These are phyloP conservation scores for Reticulitermes lucifugus DNA, from an alignment of 2,888 invertebrate genomes.

Conservation along the genomic window DNA sequence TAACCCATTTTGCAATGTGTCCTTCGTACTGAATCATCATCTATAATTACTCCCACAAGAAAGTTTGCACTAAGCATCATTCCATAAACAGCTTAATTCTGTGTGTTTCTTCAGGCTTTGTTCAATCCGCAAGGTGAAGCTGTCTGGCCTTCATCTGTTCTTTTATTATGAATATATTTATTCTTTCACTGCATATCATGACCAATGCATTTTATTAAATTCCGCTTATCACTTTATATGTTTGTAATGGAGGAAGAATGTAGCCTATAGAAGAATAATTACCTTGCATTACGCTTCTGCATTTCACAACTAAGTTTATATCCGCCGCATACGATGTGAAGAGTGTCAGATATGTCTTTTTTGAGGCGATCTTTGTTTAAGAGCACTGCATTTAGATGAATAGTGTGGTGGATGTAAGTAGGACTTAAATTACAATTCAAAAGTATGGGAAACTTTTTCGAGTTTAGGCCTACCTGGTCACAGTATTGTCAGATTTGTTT, in stretches of 20 bases:
- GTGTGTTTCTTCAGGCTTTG: not conserved
- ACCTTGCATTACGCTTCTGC: no score
- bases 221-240: not conserved
- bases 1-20: not conserved
- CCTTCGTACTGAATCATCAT: slow-evolving; percentile 7
- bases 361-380: no score
- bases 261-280: no score
- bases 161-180: not conserved
- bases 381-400: no score
- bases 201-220: not conserved
- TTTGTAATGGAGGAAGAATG: not conserved
- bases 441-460: no score
- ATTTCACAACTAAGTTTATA: no score
- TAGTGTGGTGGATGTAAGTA: no score
- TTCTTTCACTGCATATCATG: not conserved
- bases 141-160: not conserved
- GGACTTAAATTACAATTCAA: no score
- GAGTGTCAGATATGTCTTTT: no score
- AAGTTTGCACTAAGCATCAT: not conserved
- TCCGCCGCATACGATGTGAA: no score
- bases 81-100: not conserved
- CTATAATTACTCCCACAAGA: not conserved
- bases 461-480: no score
- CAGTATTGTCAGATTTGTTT: no score
- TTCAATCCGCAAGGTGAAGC: not conserved